Conservation (phyloP, 2,888 invertebrate genomes). For the Bombyx huttoni region DNA sequence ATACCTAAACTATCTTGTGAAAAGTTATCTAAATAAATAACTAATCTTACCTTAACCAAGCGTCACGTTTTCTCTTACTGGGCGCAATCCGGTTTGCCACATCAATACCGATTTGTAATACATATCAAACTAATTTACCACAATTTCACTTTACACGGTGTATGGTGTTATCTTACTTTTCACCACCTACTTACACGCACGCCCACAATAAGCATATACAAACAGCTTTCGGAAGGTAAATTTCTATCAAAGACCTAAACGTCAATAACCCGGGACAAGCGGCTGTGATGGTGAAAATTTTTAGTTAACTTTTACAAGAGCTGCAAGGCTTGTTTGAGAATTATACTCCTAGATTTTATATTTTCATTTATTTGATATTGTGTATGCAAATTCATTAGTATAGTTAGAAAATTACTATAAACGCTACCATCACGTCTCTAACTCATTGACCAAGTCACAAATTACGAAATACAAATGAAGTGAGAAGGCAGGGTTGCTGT, state of each 20-base stretch:
- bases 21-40: constrained; percentile 3
- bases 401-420: constrained; percentile 9
- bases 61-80: constrained; percentile 59
- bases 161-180: constrained; percentile 16
- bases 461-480: constrained; percentile 8
- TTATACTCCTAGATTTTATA: no score
- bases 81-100: constrained; percentile 65
- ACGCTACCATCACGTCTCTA: neutral
- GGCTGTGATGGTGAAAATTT: constrained; percentile 14
- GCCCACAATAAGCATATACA: constrained; percentile 46
- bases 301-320: neutral
- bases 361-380: no score
- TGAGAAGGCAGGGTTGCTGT: no score
- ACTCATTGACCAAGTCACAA: constrained; percentile 6
- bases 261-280: constrained; percentile 59
- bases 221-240: constrained; percentile 45
- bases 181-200: constrained; percentile 29
- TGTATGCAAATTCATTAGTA: no score
- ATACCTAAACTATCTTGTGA: neutral
- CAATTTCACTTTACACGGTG: constrained; percentile 31
- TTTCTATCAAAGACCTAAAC: constrained; percentile 42
- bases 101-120: constrained; percentile 56
- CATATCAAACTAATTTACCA: constrained; percentile 36
- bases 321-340: neutral
- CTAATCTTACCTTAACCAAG: constrained; percentile 57